Conservation (phyloP, 2,113 vertebrate genomes). For the Nothobranchius furzeri region DNA sequence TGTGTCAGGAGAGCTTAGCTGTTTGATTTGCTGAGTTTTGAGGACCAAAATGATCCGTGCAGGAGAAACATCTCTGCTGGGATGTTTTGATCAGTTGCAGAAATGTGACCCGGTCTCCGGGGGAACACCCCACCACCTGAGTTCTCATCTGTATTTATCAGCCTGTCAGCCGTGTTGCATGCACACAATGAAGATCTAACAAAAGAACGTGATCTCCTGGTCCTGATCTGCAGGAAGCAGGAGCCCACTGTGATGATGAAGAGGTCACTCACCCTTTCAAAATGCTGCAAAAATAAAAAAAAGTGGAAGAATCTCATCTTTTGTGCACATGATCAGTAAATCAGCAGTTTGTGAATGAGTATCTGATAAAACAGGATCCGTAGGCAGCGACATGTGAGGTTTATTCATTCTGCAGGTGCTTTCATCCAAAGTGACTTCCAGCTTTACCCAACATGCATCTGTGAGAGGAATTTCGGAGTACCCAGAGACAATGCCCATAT, state of each 20-base stretch:
- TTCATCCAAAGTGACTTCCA: no score
- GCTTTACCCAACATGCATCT: no score
- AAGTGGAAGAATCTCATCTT: no score
- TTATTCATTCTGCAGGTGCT: no score
- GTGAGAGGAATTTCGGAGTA: no score
- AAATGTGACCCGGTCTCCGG: slow-evolving; percentile 20
- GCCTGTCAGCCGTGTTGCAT: slow-evolving; percentile 47
- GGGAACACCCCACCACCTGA: slow-evolving; percentile 17
- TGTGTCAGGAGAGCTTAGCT: no score
- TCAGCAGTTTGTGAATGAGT: no score
- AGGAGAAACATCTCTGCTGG: background rate
- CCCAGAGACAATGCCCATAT: no score
- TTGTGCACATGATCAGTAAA: no score
- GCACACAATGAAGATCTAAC: slow-evolving; percentile 30
- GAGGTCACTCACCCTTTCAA: slow-evolving; percentile 19
- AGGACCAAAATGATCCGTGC: background rate
- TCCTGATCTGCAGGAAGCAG: slow-evolving; percentile 25
- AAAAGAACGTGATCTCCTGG: slow-evolving; percentile 40
- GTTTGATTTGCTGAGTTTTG: slow-evolving; percentile 6
- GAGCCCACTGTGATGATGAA: slow-evolving; percentile 12
- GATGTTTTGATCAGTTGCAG: background rate
- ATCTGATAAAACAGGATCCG: no score
- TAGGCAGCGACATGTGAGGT: background rate
- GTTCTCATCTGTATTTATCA: slow-evolving; percentile 56
- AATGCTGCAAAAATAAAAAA: no score